phyloP scores from a whole-genome alignment of 2,888 invertebrate genomes.

The Drosophila glabriapex region DNA sequence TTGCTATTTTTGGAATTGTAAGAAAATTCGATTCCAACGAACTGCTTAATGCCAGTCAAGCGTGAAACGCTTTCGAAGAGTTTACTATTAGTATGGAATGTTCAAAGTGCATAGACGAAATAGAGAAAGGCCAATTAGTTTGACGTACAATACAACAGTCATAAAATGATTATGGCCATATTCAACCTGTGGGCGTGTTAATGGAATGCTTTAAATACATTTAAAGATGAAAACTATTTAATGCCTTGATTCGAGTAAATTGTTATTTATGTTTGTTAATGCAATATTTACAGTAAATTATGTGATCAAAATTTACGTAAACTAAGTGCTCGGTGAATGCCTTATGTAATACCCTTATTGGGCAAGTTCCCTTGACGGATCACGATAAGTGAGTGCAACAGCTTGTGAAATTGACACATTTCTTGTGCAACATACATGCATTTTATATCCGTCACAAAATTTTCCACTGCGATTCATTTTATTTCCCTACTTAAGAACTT shows the following conservation, averaged over 20 bases:
- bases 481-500: neutral
- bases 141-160: neutral
- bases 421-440: neutral
- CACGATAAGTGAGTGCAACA: neutral
- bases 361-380: neutral
- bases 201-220: neutral
- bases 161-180: neutral
- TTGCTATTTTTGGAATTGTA: constrained; percentile 38
- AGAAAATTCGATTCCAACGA: constrained; percentile 8
- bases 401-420: neutral
- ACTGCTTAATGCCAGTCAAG: constrained; percentile 22
- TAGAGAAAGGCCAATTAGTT: constrained; percentile 30
- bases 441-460: neutral
- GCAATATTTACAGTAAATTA: neutral
- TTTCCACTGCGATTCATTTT: neutral
- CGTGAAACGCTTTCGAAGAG: constrained; percentile 24
- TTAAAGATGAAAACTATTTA: neutral
- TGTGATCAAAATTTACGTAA: neutral
- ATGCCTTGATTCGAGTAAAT: neutral
- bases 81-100: constrained; percentile 7
- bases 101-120: neutral
- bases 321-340: neutral
- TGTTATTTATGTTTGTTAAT: neutral
- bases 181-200: neutral
- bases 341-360: neutral